Percentiles rank a stretch among this genome's conserved stretches.
Conservation (phyloP, 2,888 invertebrate species). For the Hydropsyche betteni region DNA sequence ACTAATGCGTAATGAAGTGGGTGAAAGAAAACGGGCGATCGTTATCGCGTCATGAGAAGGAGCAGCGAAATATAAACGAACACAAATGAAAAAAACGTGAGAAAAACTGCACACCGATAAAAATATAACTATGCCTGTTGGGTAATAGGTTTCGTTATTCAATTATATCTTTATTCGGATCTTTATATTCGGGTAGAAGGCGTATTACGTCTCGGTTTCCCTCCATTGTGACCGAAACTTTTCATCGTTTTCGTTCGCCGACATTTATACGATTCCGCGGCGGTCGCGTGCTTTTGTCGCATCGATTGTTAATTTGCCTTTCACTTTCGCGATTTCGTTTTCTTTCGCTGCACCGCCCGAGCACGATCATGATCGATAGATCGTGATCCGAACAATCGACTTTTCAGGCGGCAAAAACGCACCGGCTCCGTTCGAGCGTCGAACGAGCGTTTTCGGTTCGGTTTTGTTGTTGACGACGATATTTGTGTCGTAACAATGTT, state of each 20-base stretch:
- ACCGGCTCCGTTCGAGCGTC: background rate
- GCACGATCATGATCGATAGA: no score
- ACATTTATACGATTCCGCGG: background rate
- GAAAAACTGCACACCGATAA: slow-evolving; percentile 5
- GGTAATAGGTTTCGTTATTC: slow-evolving; percentile 2
- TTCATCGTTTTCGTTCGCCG: background rate
- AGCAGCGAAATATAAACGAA: background rate
- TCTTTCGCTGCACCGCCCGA: background rate
- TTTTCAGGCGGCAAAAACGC: background rate
- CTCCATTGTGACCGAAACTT: slow-evolving; percentile 2
- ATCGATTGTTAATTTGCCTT: slow-evolving; percentile 27
- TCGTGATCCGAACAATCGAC: background rate
- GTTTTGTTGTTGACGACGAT: background rate
- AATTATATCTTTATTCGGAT: background rate
- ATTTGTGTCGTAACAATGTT: no score
- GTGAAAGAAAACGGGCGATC: background rate
- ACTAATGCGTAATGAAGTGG: background rate
- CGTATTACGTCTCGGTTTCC: background rate
- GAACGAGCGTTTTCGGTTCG: background rate
- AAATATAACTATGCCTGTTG: background rate
- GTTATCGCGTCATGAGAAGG: background rate
- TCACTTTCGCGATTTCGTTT: slow-evolving; percentile 31
- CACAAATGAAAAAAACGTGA: slow-evolving; percentile 3
- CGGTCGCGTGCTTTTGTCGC: slow-evolving; percentile 30
- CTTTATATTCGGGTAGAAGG: background rate